Percentiles rank a stretch among this genome's conserved stretches.
Conservation (phyloP, 1,140 invertebrate genomes). For the Battus philenor region DNA sequence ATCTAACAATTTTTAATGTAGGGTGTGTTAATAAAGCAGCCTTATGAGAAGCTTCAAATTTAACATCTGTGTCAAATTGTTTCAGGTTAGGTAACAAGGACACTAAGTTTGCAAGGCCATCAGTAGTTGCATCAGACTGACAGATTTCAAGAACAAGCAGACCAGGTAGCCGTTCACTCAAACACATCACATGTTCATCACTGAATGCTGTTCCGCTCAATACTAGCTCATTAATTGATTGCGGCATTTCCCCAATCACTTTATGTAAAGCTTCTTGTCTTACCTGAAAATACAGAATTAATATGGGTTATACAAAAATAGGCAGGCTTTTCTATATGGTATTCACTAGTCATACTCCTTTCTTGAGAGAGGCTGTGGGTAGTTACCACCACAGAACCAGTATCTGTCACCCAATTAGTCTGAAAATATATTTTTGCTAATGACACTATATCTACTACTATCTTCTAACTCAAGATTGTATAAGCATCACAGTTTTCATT, state of each 20-base stretch:
- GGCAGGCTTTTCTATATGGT: too few species aligned
- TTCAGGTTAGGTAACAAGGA: conserved; percentile 7
- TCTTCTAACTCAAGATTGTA: too few species aligned
- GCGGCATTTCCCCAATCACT: conserved; percentile 20
- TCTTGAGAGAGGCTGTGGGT: too few species aligned
- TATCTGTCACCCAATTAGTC: too few species aligned
- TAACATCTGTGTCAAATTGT: conserved; percentile 19
- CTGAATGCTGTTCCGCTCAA: conserved; percentile 25
- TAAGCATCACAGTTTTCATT: too few species aligned
- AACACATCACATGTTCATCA: conserved; percentile 21
- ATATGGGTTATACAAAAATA: too few species aligned
- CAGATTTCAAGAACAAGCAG: conserved; percentile 27
- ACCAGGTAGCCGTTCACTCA: conserved; percentile 9
- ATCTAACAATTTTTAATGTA: background rate
- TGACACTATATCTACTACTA: too few species aligned
- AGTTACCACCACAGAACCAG: too few species aligned
- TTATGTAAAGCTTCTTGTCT: conserved; percentile 6
- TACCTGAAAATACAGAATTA: conserved; percentile 14
- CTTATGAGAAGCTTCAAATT: background rate
- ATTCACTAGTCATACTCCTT: too few species aligned
- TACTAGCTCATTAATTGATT: conserved; percentile 21
- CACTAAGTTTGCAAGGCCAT: conserved; percentile 13
- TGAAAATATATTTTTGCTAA: too few species aligned
- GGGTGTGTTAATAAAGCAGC: background rate
- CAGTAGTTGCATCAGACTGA: conserved; percentile 11